These are phyloP conservation scores for Polyommatus icarus DNA, from an alignment of 2,888 invertebrate species.

Conservation along the genomic window DNA sequence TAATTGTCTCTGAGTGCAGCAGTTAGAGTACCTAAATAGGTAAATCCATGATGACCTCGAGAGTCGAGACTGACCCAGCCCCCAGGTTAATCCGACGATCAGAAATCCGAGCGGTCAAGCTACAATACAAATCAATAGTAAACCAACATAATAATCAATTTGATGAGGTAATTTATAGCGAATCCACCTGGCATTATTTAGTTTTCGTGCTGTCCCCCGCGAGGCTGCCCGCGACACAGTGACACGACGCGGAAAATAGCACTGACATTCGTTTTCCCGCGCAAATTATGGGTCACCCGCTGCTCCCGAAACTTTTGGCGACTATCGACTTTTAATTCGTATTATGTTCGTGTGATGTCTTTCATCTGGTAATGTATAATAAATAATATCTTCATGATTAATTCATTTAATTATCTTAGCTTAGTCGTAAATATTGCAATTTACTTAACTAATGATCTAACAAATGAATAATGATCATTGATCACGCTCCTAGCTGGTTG, in stretches of 20 bases:
- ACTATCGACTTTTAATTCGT: conserved; percentile 41
- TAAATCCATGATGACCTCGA: not conserved
- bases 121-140: conserved; percentile 11
- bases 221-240: conserved; percentile 36
- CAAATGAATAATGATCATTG: too few species aligned
- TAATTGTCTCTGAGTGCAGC: too few species aligned
- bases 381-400: conserved; percentile 44
- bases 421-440: not conserved
- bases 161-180: conserved; percentile 50
- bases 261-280: conserved; percentile 65
- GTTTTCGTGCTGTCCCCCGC: conserved; percentile 44
- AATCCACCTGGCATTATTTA: conserved; percentile 38
- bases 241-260: conserved; percentile 63
- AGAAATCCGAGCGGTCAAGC: not conserved
- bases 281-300: conserved; percentile 52
- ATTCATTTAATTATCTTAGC: not conserved
- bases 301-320: conserved; percentile 42
- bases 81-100: not conserved
- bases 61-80: not conserved
- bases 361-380: conserved; percentile 60
- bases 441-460: too few species aligned
- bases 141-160: conserved; percentile 34
- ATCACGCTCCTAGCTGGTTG: too few species aligned
- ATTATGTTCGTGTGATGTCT: conserved; percentile 49
- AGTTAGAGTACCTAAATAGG: too few species aligned